Conservation (phyloP, 1,140 invertebrate species). For the Apis dorsata region DNA sequence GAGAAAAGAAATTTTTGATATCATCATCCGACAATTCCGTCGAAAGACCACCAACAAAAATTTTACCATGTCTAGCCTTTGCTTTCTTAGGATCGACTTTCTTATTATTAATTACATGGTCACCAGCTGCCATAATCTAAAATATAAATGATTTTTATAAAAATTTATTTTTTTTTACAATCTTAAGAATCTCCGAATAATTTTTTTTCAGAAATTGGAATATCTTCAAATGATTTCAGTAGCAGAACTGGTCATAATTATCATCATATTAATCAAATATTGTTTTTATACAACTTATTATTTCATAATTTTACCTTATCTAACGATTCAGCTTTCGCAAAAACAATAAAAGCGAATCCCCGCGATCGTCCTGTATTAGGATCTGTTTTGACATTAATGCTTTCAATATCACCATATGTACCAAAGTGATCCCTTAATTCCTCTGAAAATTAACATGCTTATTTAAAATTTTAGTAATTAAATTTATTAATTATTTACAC, state of each 20-base stretch:
- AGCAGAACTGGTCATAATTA: conserved; percentile 78
- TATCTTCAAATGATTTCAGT: conserved; percentile 76
- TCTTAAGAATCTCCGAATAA: conserved; percentile 8
- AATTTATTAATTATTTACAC: not conserved
- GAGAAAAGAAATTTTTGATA: conserved; percentile 93
- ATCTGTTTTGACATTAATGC: conserved; percentile 96
- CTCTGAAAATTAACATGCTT: conserved; percentile 84
- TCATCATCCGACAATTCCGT: conserved; percentile 95
- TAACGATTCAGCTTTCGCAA: conserved; percentile 91
- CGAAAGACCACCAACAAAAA: conserved; percentile 96
- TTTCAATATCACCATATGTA: conserved; percentile 94
- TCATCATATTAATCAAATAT: conserved; percentile 62
- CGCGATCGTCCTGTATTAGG: conserved; percentile 93
- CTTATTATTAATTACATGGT: conserved; percentile 95
- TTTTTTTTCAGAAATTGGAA: conserved; percentile 53
- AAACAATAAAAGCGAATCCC: conserved; percentile 97
- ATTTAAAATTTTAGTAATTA: conserved; percentile 17
- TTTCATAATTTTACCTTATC: conserved; percentile 86
- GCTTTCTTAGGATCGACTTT: conserved; percentile 97
- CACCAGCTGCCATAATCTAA: conserved; percentile 87
- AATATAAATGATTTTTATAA: conserved; percentile 28
- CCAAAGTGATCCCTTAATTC: conserved; percentile 95
- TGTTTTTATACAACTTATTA: conserved; percentile 25
- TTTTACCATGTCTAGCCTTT: conserved; percentile 95
- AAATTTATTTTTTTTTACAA: not conserved